Evolutionary conservation across 2,888 invertebrate genomes (phyloP).

Genomic region (Hyalella azteca): DNA sequence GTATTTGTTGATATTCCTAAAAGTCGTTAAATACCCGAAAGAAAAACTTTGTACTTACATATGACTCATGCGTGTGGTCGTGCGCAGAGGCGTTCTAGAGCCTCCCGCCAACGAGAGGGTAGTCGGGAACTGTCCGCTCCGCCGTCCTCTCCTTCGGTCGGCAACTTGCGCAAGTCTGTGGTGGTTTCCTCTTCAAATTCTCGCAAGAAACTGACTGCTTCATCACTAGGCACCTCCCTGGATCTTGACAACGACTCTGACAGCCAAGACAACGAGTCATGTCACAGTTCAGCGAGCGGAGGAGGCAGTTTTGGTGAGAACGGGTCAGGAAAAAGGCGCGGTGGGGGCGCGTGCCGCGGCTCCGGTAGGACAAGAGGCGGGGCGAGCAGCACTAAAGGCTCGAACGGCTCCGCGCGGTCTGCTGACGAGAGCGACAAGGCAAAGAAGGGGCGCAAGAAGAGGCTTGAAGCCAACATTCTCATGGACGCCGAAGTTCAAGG

Average conservation of each 20-base stretch:
- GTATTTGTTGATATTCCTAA: too few relatives aligned
- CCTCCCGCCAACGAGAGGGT: conserved; percentile 17
- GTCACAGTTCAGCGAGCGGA: conserved; percentile 13
- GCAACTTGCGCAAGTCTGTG: background rate
- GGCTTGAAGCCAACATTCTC: conserved; percentile 46
- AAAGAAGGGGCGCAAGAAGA: conserved; percentile 56
- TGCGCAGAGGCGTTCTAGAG: conserved; percentile 20
- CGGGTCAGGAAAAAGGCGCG: background rate
- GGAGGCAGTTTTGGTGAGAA: conserved; percentile 15
- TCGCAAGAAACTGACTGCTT: background rate
- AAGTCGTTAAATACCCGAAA: too few relatives aligned
- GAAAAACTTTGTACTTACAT: too few relatives aligned
- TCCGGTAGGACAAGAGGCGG: conserved; percentile 21
- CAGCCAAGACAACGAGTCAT: conserved; percentile 16
- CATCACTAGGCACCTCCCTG: background rate
- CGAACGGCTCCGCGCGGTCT: background rate
- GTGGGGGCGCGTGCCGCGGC: background rate
- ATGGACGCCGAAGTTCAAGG: conserved; percentile 11
- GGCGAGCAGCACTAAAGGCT: conserved; percentile 28
- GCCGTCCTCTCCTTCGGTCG: conserved; percentile 34
- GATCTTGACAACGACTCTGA: conserved; percentile 8
- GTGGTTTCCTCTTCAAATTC: background rate
- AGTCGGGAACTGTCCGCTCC: conserved; percentile 29
- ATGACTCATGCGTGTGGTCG: too few relatives aligned
- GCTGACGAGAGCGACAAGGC: conserved; percentile 31